Evolutionary conservation across 23 tunicate species (phyloP).

Genomic region (Styela clava): DNA sequence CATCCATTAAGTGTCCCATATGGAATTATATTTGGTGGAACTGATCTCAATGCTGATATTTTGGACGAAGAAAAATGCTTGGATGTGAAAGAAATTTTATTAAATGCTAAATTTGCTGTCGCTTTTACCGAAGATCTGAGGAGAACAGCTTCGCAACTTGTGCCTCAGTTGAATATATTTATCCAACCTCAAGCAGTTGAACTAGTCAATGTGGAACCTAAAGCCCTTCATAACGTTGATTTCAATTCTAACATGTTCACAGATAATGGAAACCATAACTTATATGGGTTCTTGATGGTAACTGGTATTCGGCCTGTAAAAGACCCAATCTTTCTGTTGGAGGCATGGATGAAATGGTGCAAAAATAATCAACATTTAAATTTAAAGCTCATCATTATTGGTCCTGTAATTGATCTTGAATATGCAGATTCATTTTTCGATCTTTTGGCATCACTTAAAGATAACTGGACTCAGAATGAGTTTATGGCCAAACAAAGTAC

Average conservation of each 20-base stretch:
- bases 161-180: conserved; percentile 9
- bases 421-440: conserved; percentile 28
- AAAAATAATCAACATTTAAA: background rate
- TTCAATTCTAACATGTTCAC: background rate
- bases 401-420: conserved; percentile 39
- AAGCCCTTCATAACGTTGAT: background rate
- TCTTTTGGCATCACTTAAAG: background rate
- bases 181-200: conserved; percentile 69
- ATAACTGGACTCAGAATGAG: background rate
- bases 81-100: conserved; percentile 36
- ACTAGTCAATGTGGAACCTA: background rate
- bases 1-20: conserved; percentile 30
- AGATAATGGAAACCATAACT: background rate
- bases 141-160: conserved; percentile 5
- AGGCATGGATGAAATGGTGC: conserved; percentile 11
- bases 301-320: conserved; percentile 71
- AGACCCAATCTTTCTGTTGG: conserved; percentile 63
- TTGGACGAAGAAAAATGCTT: conserved; percentile 25
- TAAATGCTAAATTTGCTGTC: conserved; percentile 44
- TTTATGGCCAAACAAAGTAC: background rate
- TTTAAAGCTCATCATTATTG: conserved; percentile 68
- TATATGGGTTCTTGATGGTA: background rate
- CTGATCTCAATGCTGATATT: conserved; percentile 83
- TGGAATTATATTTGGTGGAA: conserved; percentile 91
- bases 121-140: conserved; percentile 52